Base-by-base conservation (phyloP, 2,113 vertebrate genomes). In the Anas platyrhynchos region DNA sequence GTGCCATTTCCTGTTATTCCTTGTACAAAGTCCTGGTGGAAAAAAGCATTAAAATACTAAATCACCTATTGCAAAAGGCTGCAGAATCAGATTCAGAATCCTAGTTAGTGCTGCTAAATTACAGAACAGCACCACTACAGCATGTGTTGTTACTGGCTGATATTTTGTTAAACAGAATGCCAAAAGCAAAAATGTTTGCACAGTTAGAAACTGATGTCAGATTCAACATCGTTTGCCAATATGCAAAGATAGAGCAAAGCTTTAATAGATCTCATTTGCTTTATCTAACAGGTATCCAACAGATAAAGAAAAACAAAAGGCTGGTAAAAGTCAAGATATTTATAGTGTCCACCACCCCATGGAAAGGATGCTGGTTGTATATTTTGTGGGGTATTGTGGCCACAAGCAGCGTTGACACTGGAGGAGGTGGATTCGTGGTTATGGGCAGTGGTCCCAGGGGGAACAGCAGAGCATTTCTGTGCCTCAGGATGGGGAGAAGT, bases 81-180 rank as follows among this genome's bases (percentile, higher is more conserved):
- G n/a, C 41, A 62, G 32, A 26, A 73, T 82, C 74, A 94, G 36
- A 73, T 80, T 63, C 72, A 89, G 82, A 83, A 61, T 76, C n/a
- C 62, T 83, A 4, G 74, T 91, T 88, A 88, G 46, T 55, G 52
- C 55, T 71, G 59, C 63, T 85, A 91, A 89, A 83, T 93, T 94
- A 63, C 59, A 74, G 72, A 94, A 80, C 55, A 88, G 41, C 72
- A 89, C 36, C 50, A 38, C n/a, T 77, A 72, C 46, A 88, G 25
- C 67, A 48, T 36, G n/a, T 86, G 38, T 72, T 93, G 31, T 59
- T 77, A 80, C 63, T 74, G 44, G 44, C 36, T 93, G 62, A 69
- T 84, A 76, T 79, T 91, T 93, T 36, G 12, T 76, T 92, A 59
- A 95, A 89, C 32, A 83, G 71, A 91, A 95, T 88, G 58, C 31